These are phyloP conservation scores for Dasysyrphus albostriatus DNA, from an alignment of 2,888 invertebrate genomes.

Conservation along the genomic window DNA sequence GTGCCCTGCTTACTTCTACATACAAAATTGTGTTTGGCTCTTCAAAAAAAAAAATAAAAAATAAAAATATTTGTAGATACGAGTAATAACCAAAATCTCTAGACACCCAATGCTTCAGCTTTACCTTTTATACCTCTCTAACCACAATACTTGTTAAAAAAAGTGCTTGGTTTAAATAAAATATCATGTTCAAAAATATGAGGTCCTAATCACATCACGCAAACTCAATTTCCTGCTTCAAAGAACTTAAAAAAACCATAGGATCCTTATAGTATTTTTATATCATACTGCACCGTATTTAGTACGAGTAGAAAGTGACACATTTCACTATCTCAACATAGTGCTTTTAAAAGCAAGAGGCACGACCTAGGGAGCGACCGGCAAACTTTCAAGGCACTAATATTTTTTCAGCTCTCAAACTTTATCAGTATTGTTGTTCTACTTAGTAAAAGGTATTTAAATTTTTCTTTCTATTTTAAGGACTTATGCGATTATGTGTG, in stretches of 20 bases:
- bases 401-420: slow-evolving; percentile 36
- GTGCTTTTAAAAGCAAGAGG: background rate
- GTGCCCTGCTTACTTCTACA: too few species aligned
- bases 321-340: slow-evolving; percentile 29
- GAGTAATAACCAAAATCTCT: too few species aligned
- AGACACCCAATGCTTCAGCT: too few species aligned
- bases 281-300: slow-evolving; percentile 3
- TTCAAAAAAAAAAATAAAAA: too few species aligned
- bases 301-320: slow-evolving; percentile 22
- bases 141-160: background rate
- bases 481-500: background rate
- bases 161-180: background rate
- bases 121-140: too few species aligned
- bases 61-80: too few species aligned
- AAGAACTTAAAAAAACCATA: background rate
- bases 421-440: slow-evolving; percentile 56
- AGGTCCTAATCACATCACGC: slow-evolving; percentile 13
- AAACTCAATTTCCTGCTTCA: slow-evolving; percentile 24
- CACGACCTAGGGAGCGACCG: slow-evolving; percentile 29
- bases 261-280: background rate
- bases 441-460: slow-evolving; percentile 50
- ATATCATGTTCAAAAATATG: background rate
- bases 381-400: slow-evolving; percentile 39
- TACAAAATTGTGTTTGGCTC: too few species aligned
- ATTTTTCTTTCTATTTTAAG: slow-evolving; percentile 41